Evolutionary conservation across 2,797 vertebrate genomes (phyloP).

Genomic region (Babyrousa celebensis): DNA sequence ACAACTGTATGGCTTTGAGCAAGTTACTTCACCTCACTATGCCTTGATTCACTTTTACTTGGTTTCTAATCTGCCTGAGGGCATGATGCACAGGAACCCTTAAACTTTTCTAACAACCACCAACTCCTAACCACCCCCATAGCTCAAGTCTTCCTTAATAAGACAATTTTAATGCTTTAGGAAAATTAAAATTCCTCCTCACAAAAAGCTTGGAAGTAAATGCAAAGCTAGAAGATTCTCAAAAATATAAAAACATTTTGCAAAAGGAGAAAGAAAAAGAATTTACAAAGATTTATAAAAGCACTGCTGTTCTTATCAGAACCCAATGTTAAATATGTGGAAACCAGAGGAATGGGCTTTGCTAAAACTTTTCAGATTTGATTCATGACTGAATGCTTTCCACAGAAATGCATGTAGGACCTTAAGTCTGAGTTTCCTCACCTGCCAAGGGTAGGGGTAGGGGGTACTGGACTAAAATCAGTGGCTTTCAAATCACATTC

Average conservation of each 20-base stretch:
- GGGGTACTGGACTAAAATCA: background rate
- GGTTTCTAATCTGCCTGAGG: background rate
- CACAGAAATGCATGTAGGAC: background rate
- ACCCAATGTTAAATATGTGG: background rate
- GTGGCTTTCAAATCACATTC: background rate
- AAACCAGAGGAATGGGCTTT: background rate
- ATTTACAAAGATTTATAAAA: constrained; percentile 22
- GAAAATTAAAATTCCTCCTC: constrained; percentile 62
- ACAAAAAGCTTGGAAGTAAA: constrained; percentile 49
- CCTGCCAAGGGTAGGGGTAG: background rate
- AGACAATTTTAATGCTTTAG: constrained; percentile 31
- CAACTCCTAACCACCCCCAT: background rate
- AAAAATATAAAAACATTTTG: background rate
- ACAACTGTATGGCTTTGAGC: background rate
- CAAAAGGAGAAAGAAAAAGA: constrained; percentile 56
- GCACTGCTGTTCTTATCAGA: background rate
- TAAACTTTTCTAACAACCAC: background rate
- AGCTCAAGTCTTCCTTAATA: background rate
- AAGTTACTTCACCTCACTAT: background rate
- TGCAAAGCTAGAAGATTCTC: constrained; percentile 51
- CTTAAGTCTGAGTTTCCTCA: background rate
- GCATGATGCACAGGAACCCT: background rate
- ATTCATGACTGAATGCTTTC: background rate
- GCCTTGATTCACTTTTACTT: background rate
- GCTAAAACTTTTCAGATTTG: background rate